Conservation (phyloP, 2,888 invertebrate species). For the Heliconius ethilla region DNA sequence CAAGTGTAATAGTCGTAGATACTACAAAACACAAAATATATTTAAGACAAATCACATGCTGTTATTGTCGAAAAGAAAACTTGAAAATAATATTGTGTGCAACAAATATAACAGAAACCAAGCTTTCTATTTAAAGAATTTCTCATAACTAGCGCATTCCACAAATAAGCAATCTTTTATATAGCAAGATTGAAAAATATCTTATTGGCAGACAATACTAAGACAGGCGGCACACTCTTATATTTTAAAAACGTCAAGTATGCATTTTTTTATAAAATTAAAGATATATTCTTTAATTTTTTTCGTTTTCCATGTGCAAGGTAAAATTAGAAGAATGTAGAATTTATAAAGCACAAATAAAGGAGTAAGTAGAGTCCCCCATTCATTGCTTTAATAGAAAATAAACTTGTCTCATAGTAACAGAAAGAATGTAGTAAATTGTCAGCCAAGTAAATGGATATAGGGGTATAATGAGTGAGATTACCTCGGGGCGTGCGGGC, state of each 20-base stretch:
- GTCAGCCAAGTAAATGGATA: constrained; percentile 21
- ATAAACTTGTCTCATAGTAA: too few relatives aligned
- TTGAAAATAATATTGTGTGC: not conserved
- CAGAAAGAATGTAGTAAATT: too few relatives aligned
- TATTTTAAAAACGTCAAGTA: not conserved
- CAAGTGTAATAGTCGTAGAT: too few relatives aligned
- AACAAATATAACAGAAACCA: constrained; percentile 10
- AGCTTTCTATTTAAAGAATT: constrained; percentile 16
- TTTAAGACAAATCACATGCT: not conserved
- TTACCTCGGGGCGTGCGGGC: constrained; percentile 7
- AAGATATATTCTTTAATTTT: too few relatives aligned
- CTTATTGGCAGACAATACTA: not conserved
- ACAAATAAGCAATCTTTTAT: constrained; percentile 21
- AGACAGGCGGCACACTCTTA: not conserved
- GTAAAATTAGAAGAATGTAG: too few relatives aligned
- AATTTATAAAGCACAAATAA: too few relatives aligned
- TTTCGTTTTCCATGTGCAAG: too few relatives aligned
- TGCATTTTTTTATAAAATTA: too few relatives aligned
- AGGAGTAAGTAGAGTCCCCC: too few relatives aligned
- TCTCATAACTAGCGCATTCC: constrained; percentile 13
- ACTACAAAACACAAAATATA: not conserved
- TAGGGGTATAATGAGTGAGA: constrained; percentile 9
- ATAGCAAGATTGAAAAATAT: constrained; percentile 6
- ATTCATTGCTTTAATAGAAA: too few relatives aligned
- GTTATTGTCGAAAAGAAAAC: constrained; percentile 12